A percentile compares a stretch with the other conserved stretches of the same genome.
phyloP scores from a whole-genome alignment of 1,140 invertebrate genomes.

The Diorhabda sublineata region DNA sequence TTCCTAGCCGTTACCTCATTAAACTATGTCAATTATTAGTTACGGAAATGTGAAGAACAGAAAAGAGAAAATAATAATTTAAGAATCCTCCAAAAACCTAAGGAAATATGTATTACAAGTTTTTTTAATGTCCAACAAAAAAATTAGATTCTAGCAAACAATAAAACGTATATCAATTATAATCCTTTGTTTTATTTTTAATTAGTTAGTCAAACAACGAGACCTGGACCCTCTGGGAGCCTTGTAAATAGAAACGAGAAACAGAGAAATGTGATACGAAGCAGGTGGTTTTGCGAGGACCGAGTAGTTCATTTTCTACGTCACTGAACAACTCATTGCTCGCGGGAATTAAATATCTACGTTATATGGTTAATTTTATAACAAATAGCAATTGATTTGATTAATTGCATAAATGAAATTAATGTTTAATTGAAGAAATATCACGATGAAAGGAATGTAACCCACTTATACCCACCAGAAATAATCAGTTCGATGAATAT shows the following conservation, averaged over 20 bases:
- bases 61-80: no score
- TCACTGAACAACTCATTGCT: slow-evolving; percentile 17
- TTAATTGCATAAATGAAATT: neutral
- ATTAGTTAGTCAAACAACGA: slow-evolving; percentile 7
- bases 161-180: neutral
- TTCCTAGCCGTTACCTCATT: no score
- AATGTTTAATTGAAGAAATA: neutral
- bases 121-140: no score
- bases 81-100: no score
- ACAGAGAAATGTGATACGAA: neutral
- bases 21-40: no score
- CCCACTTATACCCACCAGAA: no score
- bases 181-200: neutral
- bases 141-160: neutral
- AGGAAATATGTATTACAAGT: no score
- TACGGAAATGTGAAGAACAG: no score
- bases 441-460: neutral
- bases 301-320: slow-evolving; percentile 19
- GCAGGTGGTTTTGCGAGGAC: neutral
- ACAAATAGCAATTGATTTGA: no score
- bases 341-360: neutral
- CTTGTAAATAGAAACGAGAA: neutral
- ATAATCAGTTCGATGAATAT: no score
- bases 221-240: neutral
- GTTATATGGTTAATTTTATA: no score